phyloP scores from a whole-genome alignment of 2,797 vertebrate genomes.

The Lutjanus campechanus region DNA sequence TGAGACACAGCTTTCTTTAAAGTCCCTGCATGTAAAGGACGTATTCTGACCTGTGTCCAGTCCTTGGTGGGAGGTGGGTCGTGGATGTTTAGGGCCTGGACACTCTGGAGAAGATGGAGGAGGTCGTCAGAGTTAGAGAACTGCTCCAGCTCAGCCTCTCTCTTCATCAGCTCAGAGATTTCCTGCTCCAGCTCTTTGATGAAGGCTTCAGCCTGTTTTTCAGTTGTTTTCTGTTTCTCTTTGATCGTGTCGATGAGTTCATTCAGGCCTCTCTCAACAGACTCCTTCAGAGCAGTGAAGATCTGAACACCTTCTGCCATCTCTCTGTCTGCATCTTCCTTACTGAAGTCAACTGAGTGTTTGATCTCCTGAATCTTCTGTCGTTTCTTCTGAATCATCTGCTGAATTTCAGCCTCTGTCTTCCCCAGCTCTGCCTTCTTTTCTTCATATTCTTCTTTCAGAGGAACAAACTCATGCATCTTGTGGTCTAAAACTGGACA shows the following conservation, averaged over 20 bases:
- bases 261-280: not conserved
- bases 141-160: slow-evolving; percentile 1
- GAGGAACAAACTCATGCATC: not conserved
- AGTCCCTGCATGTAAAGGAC: not conserved
- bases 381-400: not conserved
- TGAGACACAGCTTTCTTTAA: not conserved
- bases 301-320: not conserved
- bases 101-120: slow-evolving; percentile 9
- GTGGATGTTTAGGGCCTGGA: not conserved
- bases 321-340: not conserved
- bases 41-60: slow-evolving; percentile 2
- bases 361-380: not conserved
- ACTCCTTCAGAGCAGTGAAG: slow-evolving; percentile 8
- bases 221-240: not conserved
- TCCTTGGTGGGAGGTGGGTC: not conserved
- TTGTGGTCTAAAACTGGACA: not conserved
- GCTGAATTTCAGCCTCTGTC: not conserved
- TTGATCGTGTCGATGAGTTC: rapidly evolving
- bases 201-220: not conserved
- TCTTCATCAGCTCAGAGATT: slow-evolving; percentile 25
- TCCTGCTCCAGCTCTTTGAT: slow-evolving; percentile 32
- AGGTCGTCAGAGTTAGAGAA: slow-evolving; percentile 27
- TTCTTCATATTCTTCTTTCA: not conserved
- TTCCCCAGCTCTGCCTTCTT: not conserved
- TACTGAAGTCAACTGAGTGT: not conserved